A percentile compares a stretch with the other conserved stretches of the same genome.
phyloP scores from a whole-genome alignment of 2,113 vertebrate species.

The Tetrao urogallus region DNA sequence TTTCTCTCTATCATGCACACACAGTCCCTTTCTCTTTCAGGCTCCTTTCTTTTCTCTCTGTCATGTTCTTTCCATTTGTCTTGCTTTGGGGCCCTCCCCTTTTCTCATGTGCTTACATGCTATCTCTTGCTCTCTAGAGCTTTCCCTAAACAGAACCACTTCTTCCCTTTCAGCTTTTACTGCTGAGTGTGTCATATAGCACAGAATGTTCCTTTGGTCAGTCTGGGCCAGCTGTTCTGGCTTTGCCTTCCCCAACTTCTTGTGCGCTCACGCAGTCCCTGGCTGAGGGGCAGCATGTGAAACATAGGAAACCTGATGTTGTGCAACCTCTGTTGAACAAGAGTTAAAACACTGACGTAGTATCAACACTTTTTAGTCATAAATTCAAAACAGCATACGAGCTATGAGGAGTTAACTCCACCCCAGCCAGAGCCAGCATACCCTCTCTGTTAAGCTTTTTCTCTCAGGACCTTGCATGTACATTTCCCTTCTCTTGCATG shows the following conservation, averaged over 20 bases:
- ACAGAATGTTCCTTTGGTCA: background rate
- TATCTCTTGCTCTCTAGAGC: background rate
- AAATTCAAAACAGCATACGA: background rate
- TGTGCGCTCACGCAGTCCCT: background rate
- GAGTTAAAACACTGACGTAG: background rate
- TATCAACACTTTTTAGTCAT: background rate
- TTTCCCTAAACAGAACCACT: background rate
- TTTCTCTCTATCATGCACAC: too few species aligned
- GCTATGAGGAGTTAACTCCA: background rate
- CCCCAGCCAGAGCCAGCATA: background rate
- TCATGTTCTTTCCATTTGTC: background rate
- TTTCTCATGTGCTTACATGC: background rate
- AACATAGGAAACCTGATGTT: background rate
- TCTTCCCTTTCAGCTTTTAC: background rate
- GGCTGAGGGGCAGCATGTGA: background rate
- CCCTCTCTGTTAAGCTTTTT: background rate
- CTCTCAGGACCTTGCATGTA: background rate
- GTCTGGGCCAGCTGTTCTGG: background rate
- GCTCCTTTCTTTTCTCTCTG: too few species aligned
- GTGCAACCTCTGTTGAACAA: background rate
- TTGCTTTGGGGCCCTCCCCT: background rate
- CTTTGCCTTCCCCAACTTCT: background rate
- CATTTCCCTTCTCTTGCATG: background rate
- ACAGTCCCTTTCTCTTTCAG: too few species aligned
- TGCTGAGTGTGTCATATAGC: background rate